Evolutionary conservation across 2,888 invertebrate genomes (phyloP).

Genomic region (Eupithecia centaureata): DNA sequence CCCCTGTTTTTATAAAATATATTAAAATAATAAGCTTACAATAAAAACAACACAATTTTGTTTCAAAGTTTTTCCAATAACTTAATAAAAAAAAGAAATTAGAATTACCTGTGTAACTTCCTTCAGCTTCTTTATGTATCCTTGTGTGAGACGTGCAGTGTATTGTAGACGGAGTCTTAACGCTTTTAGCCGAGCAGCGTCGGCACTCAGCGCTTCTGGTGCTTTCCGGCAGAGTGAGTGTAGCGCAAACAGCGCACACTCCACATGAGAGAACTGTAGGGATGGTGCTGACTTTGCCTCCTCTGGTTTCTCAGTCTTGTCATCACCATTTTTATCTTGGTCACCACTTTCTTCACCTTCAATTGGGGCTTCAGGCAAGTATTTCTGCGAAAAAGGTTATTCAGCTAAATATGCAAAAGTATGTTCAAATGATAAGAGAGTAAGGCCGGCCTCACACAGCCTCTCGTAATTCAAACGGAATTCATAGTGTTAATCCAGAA

Average conservation of each 20-base stretch:
- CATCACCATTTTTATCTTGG: constrained; percentile 51
- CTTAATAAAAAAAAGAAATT: neutral
- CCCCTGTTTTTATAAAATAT: constrained; percentile 71
- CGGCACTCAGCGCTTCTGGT: constrained; percentile 89
- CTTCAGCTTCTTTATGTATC: constrained; percentile 88
- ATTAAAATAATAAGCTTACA: neutral
- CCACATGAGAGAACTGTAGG: constrained; percentile 96
- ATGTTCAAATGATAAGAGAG: too few species aligned
- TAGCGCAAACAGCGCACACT: constrained; percentile 92
- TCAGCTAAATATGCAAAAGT: too few species aligned
- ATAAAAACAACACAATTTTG: neutral
- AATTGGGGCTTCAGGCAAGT: constrained; percentile 94
- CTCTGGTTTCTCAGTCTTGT: constrained; percentile 71
- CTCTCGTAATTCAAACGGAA: too few species aligned
- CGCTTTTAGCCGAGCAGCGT: constrained; percentile 90
- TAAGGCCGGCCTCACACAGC: too few species aligned
- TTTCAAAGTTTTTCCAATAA: neutral
- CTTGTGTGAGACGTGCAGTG: constrained; percentile 95
- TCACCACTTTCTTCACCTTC: constrained; percentile 80
- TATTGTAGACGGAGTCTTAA: constrained; percentile 94
- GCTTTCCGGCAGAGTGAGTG: constrained; percentile 91
- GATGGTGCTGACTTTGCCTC: constrained; percentile 87
- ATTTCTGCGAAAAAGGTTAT: constrained; percentile 86
- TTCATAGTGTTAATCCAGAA: too few species aligned
- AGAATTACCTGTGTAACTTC: constrained; percentile 83